phyloP scores from a whole-genome alignment of 1,140 invertebrate genomes.

The Drosophila arawakana region DNA sequence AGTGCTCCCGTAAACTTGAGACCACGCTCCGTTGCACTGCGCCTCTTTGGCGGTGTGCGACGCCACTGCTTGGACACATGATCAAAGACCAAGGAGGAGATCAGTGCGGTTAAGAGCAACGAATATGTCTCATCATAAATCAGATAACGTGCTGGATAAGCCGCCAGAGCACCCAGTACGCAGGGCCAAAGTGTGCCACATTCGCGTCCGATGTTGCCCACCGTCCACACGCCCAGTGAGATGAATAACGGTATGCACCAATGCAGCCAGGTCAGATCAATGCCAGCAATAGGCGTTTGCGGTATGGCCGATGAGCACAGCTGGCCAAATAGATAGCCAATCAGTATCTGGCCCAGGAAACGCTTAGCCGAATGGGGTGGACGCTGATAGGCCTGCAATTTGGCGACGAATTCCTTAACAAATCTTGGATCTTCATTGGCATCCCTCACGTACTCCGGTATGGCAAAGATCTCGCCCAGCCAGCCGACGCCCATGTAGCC shows the following conservation, averaged over 20 bases:
- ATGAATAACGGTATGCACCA: conserved; percentile 90
- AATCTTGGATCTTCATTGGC: conserved; percentile 92
- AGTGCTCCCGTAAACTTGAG: conserved; percentile 86
- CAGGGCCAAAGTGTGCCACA: conserved; percentile 89
- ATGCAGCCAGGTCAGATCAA: conserved; percentile 89
- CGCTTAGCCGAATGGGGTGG: conserved; percentile 92
- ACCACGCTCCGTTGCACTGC: conserved; percentile 84
- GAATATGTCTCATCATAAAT: conserved; percentile 89
- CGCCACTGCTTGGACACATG: conserved; percentile 91
- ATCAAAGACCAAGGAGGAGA: conserved; percentile 89
- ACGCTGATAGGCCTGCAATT: conserved; percentile 88
- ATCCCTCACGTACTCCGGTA: conserved; percentile 94
- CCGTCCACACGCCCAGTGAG: conserved; percentile 93
- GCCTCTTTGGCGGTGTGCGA: conserved; percentile 86
- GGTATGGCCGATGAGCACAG: conserved; percentile 91
- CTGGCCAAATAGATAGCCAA: conserved; percentile 92
- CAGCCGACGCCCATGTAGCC: conserved; percentile 95
- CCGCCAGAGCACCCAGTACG: conserved; percentile 88
- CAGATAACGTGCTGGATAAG: conserved; percentile 88
- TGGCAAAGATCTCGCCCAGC: conserved; percentile 93
- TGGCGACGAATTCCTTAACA: conserved; percentile 87
- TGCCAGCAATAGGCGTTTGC: conserved; percentile 88
- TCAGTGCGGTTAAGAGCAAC: conserved; percentile 88
- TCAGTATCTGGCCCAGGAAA: conserved; percentile 90
- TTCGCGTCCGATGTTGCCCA: conserved; percentile 95